Evolutionary conservation across 2,888 invertebrate genomes (phyloP), one percentile per base, ranked within the genome.

Genomic region (Andrena bicolor): DNA sequence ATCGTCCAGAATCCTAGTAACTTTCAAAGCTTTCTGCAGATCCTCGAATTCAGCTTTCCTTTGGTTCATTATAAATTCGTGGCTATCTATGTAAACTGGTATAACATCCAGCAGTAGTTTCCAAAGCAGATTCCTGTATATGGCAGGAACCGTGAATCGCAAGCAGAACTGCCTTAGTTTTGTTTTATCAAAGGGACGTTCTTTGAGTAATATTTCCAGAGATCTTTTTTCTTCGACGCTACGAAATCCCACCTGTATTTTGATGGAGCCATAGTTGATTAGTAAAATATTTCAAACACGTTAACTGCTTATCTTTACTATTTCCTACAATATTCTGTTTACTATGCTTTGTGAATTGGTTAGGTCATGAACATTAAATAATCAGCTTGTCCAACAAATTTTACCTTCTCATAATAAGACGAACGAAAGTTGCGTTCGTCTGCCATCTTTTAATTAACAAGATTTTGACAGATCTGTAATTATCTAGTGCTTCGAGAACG

Each of bases 181-280:
- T 7, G 95, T 95, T 90, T 95, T 95, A 92, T 98, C 98, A 93
- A 97, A 95, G 16, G 96, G 97, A 90, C 97, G 97, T 87, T 98
- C 98, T 91, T 98, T 98, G 90, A 98, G 94, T 13, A 98, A 94
- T 90, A 98, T 98, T 94, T 98, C 98, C 58, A 98, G 94, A 0
- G 98, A 98, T 94, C 97, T 98, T 93, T 98, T 98, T 91, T 98
- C 98, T 94, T 98, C 98, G 0, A 98, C 97, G 88, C 97, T 97
- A 85, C 97, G 96, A 94, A 98, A 98, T 51, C 98, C 98, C 13
- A 98, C 98, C 94, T 94, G 35, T 20, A 23, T 49, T 83, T 69
- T 23, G 20, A 66, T 28, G 35, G 2, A 61, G 0, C 56, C n/a
- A 53, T 30, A 41, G 49, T 28, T 76, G 4, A 48, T 49, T n/a